These are phyloP conservation scores for Mallotus villosus DNA, from an alignment of 2,797 vertebrate genomes.

Conservation along the genomic window DNA sequence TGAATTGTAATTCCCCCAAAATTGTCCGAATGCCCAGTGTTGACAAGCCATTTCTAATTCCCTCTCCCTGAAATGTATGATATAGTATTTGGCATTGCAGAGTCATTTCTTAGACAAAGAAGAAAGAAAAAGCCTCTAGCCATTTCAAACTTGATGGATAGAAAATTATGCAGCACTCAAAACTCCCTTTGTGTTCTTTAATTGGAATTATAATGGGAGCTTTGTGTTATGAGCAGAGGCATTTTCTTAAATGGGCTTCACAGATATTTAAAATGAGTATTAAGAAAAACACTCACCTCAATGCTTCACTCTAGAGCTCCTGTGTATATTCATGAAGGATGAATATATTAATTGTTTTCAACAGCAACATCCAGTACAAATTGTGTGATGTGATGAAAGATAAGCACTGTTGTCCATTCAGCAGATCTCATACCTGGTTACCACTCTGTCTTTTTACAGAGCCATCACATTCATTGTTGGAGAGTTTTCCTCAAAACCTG, in stretches of 20 bases:
- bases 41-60: constrained; percentile 67
- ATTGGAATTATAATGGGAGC: constrained; percentile 75
- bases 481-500: constrained; percentile 11
- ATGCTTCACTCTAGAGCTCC: constrained; percentile 59
- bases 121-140: constrained; percentile 70
- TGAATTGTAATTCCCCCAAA: constrained; percentile 31
- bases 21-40: constrained; percentile 47
- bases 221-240: constrained; percentile 60
- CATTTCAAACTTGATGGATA: constrained; percentile 75
- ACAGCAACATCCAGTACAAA: background rate
- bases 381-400: constrained; percentile 23
- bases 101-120: constrained; percentile 70
- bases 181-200: constrained; percentile 72
- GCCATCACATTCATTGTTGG: background rate
- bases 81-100: constrained; percentile 60
- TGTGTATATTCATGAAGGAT: constrained; percentile 60
- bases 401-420: constrained; percentile 28
- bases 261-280: constrained; percentile 70
- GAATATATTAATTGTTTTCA: constrained; percentile 49
- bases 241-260: constrained; percentile 71
- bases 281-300: constrained; percentile 70
- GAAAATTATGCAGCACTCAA: constrained; percentile 73
- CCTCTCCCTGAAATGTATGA: constrained; percentile 58
- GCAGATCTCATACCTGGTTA: constrained; percentile 21
- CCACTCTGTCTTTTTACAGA: background rate